Conservation (phyloP, 2,888 invertebrate genomes). For the Hirtodrosophila confusa region DNA sequence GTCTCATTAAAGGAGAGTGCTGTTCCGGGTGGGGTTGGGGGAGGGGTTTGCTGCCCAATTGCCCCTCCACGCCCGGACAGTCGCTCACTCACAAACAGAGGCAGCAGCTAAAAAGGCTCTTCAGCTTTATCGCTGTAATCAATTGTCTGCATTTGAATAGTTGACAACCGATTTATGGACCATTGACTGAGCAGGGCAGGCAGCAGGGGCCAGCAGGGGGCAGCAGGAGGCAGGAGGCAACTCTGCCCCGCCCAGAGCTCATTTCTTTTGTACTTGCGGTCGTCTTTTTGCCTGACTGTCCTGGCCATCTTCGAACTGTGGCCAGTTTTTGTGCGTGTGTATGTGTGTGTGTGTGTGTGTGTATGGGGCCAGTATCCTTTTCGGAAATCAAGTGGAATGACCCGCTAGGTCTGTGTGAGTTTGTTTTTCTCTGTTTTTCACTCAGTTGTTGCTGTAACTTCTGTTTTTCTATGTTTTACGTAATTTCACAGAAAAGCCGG, state of each 20-base stretch:
- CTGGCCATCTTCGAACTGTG: not conserved
- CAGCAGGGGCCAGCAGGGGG: not conserved
- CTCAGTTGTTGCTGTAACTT: conserved; percentile 51
- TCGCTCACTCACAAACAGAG: conserved; percentile 29
- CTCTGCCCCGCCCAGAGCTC: conserved; percentile 47
- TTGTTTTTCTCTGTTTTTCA: conserved; percentile 24
- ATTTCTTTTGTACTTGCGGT: conserved; percentile 73
- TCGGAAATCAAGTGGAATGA: conserved; percentile 82
- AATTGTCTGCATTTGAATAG: conserved; percentile 80
- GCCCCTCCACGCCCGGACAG: conserved; percentile 11
- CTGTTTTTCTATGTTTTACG: conserved; percentile 78
- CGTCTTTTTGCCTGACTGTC: conserved; percentile 22
- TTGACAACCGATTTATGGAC: conserved; percentile 81
- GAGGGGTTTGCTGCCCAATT: conserved; percentile 10
- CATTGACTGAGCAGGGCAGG: conserved; percentile 69
- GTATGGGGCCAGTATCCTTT: conserved; percentile 58
- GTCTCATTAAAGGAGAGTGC: conserved; percentile 63
- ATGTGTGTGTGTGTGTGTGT: no score
- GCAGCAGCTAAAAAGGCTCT: conserved; percentile 62
- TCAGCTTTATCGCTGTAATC: conserved; percentile 78
- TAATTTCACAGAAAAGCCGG: conserved; percentile 71
- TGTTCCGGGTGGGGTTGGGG: conserved; percentile 3
- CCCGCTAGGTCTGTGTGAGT: conserved; percentile 58
- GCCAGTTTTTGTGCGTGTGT: no score
- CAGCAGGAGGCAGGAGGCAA: conserved; percentile 10